Evolutionary conservation across 2,888 invertebrate genomes (phyloP).

Genomic region (Hirtodrosophila duncani): DNA sequence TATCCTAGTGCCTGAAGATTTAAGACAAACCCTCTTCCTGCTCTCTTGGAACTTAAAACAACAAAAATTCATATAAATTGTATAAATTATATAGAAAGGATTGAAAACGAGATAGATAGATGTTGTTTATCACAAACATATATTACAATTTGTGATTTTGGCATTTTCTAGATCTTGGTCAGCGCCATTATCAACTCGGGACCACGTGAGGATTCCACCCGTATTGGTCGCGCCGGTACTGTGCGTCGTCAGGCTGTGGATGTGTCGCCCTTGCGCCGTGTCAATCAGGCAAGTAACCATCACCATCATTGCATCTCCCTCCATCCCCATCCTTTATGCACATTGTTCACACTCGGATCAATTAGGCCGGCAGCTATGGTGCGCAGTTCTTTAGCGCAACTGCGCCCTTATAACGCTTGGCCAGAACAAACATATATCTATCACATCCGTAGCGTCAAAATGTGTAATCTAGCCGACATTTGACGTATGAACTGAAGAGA

Average conservation of each 20-base stretch:
- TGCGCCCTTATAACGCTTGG: constrained; percentile 56
- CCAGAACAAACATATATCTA: constrained; percentile 55
- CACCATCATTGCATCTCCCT: too few species aligned
- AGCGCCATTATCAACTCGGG: constrained; percentile 99
- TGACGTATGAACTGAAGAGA: constrained; percentile 73
- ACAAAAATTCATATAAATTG: background rate
- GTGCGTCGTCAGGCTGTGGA: constrained; percentile 99
- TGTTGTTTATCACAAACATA: background rate
- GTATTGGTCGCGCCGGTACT: constrained; percentile 99
- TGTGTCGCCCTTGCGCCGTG: constrained; percentile 97
- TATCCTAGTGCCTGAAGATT: constrained; percentile 50
- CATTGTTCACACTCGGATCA: too few species aligned
- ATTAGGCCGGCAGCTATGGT: constrained; percentile 55
- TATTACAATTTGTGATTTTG: background rate
- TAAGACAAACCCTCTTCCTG: constrained; percentile 16
- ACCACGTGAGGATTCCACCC: constrained; percentile 99
- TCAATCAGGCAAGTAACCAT: constrained; percentile 91
- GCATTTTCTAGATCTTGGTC: constrained; percentile 85
- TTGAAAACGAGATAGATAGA: constrained; percentile 1
- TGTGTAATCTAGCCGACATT: constrained; percentile 47
- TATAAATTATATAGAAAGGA: constrained; percentile 11
- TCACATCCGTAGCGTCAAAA: constrained; percentile 72
- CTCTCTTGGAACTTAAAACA: constrained; percentile 38
- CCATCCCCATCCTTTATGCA: too few species aligned
- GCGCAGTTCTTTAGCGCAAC: constrained; percentile 40